Percentiles rank a stretch among this genome's conserved stretches.
These are phyloP conservation scores for Calephelis nemesis DNA, from an alignment of 1,140 invertebrate genomes.

Conservation along the genomic window DNA sequence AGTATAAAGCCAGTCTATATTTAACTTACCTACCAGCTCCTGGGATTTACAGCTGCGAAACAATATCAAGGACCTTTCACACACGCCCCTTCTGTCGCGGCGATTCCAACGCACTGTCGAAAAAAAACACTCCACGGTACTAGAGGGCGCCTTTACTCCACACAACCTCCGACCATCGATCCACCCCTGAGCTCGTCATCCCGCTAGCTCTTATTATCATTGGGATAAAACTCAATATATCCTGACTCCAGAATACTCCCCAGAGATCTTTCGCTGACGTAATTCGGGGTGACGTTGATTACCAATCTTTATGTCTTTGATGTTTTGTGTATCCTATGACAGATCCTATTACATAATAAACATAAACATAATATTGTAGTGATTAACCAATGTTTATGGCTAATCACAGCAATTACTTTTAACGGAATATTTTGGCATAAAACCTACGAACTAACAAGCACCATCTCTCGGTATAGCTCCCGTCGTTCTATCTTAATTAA, in stretches of 20 bases:
- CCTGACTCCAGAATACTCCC: conserved; percentile 26
- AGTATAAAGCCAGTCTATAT: neutral
- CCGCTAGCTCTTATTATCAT: conserved; percentile 28
- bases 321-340: conserved; percentile 10
- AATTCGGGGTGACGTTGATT: conserved; percentile 45
- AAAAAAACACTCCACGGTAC: conserved; percentile 28
- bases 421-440: too few relatives aligned
- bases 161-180: conserved; percentile 57
- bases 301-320: conserved; percentile 38
- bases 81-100: conserved; percentile 3
- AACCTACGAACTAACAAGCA: too few relatives aligned
- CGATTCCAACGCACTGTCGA: conserved; percentile 16
- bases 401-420: too few relatives aligned
- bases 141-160: conserved; percentile 43
- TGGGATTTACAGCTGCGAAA: conserved; percentile 5
- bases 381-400: neutral
- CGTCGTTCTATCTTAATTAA: too few relatives aligned
- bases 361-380: neutral
- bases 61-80: neutral
- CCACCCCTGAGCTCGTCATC: conserved; percentile 42
- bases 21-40: conserved; percentile 8
- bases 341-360: conserved; percentile 12
- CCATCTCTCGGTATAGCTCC: too few relatives aligned
- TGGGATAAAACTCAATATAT: conserved; percentile 28
- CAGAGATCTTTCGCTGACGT: conserved; percentile 48